Base-by-base conservation (phyloP, 1,140 invertebrate species). In the Drosophila prosaltans region DNA sequence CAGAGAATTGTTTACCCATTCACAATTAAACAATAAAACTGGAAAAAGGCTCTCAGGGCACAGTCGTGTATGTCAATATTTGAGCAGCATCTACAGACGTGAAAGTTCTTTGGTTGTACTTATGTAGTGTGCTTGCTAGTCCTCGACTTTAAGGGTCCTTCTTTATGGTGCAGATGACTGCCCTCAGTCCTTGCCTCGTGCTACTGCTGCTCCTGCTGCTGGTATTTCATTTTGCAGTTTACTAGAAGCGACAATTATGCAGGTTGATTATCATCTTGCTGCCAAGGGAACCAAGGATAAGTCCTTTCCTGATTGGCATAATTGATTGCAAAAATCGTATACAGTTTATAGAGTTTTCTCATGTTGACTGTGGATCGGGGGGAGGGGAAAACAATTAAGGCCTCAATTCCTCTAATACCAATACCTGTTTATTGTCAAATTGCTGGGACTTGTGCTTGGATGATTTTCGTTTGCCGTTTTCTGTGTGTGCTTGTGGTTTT, bases 51-150 rank as follows among this genome's bases (percentile, higher is more conserved):
- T 26, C 3, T 48, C 45, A 6, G 7, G 7, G 21, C 43, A 45
- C 16, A 45, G 45, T 51, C 16, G 16, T 48, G 45, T 48, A 48
- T 48, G 45, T 48, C 45, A 51, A 51, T 51, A 51, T 24, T 51
- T 51, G 21, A 26, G 45, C 45, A 26, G 45, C 45, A 26, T 26
- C 45, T 51, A 51, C 45, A 51, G 45, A 51, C 45, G n/a, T 51
- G 45, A 51, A 51, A 51, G 45, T 51, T 51, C 45, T 51, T 36
- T 51, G 45, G 45, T 3, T 26, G 21, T 26, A 51, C 45, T 51
- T 51, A 26, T 51, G 45, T 51, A 51, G 45, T 51, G 45, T 51
- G 45, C 45, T 51, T 51, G 45, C 45, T n/a, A 26, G 45, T 51
- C 21, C 45, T 51, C 45, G 45, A 51, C 45, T 51, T 51, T 51